phyloP scores from a whole-genome alignment of 2,113 vertebrate genomes.

The Cyanoramphus novaezelandiae region DNA sequence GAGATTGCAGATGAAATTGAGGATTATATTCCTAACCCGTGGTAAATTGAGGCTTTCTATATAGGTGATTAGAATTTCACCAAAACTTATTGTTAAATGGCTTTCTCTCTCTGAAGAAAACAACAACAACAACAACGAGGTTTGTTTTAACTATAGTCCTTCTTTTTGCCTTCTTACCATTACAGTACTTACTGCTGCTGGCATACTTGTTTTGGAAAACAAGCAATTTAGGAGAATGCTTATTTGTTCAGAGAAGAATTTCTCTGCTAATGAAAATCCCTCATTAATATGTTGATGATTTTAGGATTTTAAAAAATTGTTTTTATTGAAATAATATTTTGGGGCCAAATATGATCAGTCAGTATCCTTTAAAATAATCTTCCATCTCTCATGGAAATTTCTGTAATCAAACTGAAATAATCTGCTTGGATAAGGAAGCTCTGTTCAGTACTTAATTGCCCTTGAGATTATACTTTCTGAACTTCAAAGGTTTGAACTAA shows the following conservation, averaged over 20 bases:
- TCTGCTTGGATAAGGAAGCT: background rate
- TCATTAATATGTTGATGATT: background rate
- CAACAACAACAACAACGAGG: background rate
- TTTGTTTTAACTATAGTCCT: rapidly evolving
- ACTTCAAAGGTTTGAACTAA: slow-evolving; percentile 53
- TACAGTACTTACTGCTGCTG: background rate
- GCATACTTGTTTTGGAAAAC: background rate
- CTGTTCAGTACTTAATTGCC: slow-evolving; percentile 32
- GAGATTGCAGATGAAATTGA: rapidly evolving
- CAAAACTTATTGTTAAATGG: background rate
- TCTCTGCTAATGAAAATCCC: background rate
- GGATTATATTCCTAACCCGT: background rate
- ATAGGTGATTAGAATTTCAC: background rate
- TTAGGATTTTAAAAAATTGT: background rate
- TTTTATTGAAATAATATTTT: background rate
- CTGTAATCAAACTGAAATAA: slow-evolving; percentile 23
- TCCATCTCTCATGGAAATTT: background rate
- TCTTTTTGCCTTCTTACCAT: background rate
- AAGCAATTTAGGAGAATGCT: background rate
- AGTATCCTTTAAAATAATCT: background rate
- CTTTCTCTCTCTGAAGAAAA: background rate
- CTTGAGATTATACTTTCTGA: slow-evolving; percentile 34
- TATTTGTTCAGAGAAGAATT: background rate
- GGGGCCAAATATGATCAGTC: background rate
- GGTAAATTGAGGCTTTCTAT: background rate